These are phyloP conservation scores for Macropus fuliginosus DNA, from an alignment of 2,797 vertebrate species.

Conservation along the genomic window DNA sequence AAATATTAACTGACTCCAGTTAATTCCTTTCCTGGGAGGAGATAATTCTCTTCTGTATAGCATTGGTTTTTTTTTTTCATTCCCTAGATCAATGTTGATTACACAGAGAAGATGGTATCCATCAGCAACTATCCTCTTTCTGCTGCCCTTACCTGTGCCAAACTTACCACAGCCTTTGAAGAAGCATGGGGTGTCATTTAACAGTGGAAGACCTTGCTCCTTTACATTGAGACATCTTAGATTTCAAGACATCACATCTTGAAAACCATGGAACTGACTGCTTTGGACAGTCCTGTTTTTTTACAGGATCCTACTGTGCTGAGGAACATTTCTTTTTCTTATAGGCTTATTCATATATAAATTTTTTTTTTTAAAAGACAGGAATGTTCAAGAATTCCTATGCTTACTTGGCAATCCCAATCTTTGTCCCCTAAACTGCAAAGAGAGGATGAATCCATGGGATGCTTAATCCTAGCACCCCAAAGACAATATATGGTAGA, in stretches of 20 bases:
- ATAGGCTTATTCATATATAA: constrained; percentile 66
- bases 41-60: background rate
- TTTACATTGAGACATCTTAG: constrained; percentile 57
- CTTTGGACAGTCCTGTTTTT: constrained; percentile 1
- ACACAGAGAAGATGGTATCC: constrained; percentile 93
- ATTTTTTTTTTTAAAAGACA: constrained; percentile 41
- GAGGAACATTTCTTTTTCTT: background rate
- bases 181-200: constrained; percentile 95
- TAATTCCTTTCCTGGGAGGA: background rate
- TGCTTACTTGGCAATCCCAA: background rate
- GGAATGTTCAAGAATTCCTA: constrained; percentile 3
- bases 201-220: constrained; percentile 39
- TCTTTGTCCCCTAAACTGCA: background rate
- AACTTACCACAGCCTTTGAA: constrained; percentile 97
- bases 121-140: constrained; percentile 99
- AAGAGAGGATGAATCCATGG: background rate
- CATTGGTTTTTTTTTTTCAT: background rate
- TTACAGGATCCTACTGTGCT: constrained; percentile 8
- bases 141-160: constrained; percentile 95
- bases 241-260: background rate
- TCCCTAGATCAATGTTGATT: constrained; percentile 92
- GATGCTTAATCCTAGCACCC: background rate
- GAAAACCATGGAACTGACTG: constrained; percentile 25
- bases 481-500: background rate
- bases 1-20: background rate